These are phyloP conservation scores for Apamea crenata DNA, from an alignment of 2,888 invertebrate species.

Conservation along the genomic window DNA sequence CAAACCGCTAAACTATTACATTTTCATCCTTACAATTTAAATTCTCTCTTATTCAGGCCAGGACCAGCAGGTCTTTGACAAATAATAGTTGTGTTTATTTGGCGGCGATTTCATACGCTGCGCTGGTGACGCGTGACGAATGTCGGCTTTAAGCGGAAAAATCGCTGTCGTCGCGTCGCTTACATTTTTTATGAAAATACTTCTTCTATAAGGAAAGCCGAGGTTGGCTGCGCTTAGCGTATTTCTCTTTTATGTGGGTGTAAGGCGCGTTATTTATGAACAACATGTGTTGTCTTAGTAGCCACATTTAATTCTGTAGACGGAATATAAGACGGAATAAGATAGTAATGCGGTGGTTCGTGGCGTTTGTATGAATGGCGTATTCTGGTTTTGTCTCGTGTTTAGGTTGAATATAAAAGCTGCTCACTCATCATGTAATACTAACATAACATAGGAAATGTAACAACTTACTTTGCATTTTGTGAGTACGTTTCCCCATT, in stretches of 20 bases:
- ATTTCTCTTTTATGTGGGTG: constrained; percentile 58
- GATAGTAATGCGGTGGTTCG: constrained; percentile 38
- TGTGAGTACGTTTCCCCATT: background rate
- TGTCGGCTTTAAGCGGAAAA: constrained; percentile 73
- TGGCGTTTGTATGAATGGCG: constrained; percentile 7
- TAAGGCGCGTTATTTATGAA: constrained; percentile 63
- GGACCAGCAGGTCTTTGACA: constrained; percentile 64
- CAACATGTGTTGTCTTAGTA: constrained; percentile 53
- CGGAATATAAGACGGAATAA: constrained; percentile 45
- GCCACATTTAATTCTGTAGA: constrained; percentile 32
- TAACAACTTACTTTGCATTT: background rate
- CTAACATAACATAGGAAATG: no score
- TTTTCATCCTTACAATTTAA: constrained; percentile 39
- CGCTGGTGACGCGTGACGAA: constrained; percentile 76
- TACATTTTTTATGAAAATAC: constrained; percentile 73
- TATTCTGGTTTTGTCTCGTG: constrained; percentile 2
- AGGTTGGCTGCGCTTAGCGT: constrained; percentile 58
- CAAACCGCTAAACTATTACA: constrained; percentile 15
- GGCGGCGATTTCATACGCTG: constrained; percentile 75
- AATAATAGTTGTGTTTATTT: constrained; percentile 76
- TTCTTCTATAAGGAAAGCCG: constrained; percentile 65
- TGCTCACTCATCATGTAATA: background rate
- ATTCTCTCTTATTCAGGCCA: constrained; percentile 37
- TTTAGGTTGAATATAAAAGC: background rate
- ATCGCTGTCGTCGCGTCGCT: constrained; percentile 71